A percentile compares a stretch with the other conserved stretches of the same genome.
These are phyloP conservation scores for Macrobrachium nipponense DNA, from an alignment of 1,140 invertebrate genomes.

Conservation along the genomic window DNA sequence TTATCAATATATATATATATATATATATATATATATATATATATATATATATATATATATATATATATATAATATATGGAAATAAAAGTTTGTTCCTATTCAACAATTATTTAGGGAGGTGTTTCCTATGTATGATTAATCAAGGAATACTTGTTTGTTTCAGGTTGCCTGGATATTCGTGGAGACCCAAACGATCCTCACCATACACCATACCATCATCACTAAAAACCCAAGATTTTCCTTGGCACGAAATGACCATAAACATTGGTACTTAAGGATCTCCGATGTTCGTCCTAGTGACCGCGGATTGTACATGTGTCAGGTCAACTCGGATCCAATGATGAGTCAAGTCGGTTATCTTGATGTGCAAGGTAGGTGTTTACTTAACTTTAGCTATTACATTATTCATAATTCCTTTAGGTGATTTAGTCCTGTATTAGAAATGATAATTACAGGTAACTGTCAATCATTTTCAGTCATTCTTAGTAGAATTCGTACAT, in stretches of 20 bases:
- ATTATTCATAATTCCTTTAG: background rate
- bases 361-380: conserved; percentile 71
- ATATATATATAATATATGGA: background rate
- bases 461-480: too few species aligned
- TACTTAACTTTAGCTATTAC: background rate
- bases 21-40: conserved; percentile 8
- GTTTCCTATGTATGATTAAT: background rate
- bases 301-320: conserved; percentile 70
- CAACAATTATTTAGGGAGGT: background rate
- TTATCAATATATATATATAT: background rate
- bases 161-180: conserved; percentile 71
- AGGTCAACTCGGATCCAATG: conserved; percentile 71
- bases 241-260: conserved; percentile 68
- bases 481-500: too few species aligned
- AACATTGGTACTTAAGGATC: conserved; percentile 70
- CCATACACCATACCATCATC: conserved; percentile 69
- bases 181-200: conserved; percentile 71
- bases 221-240: conserved; percentile 69
- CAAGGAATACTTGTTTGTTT: background rate
- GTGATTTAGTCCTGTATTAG: background rate
- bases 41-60: background rate
- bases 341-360: conserved; percentile 68
- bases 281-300: conserved; percentile 73
- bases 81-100: background rate
- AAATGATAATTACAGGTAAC: too few species aligned